A percentile compares a stretch with the other conserved stretches of the same genome.
Evolutionary conservation across 2,113 vertebrate genomes (phyloP).

Genomic region (Anguilla japonica): DNA sequence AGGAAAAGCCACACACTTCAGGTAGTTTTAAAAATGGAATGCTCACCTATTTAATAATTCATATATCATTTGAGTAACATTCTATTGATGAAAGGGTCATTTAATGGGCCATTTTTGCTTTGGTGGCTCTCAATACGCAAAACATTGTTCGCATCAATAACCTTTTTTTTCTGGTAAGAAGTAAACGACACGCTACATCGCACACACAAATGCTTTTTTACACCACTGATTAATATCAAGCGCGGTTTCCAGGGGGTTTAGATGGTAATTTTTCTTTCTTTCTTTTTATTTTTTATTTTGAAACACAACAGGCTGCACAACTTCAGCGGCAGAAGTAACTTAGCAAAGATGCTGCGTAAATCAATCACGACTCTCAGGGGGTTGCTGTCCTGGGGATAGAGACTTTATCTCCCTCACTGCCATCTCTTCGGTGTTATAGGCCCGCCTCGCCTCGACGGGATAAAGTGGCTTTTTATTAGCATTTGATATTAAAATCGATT

Average conservation of each 20-base stretch:
- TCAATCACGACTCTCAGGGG: constrained; percentile 4
- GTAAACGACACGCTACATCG: neutral
- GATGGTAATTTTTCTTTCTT: neutral
- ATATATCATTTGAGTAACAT: neutral
- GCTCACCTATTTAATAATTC: neutral
- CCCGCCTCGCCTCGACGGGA: constrained; percentile 52
- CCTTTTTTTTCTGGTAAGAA: neutral
- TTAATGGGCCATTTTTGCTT: neutral
- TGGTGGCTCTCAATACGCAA: neutral
- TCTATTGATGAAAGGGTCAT: neutral
- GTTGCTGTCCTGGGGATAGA: constrained; percentile 17
- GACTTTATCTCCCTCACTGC: constrained; percentile 58
- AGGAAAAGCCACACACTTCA: no score
- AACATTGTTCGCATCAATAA: neutral
- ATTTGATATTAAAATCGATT: constrained; percentile 68
- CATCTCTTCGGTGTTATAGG: constrained; percentile 55
- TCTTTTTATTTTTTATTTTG: neutral
- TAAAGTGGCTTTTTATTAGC: constrained; percentile 55
- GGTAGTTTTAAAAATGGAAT: neutral
- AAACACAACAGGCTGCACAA: neutral
- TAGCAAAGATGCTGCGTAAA: neutral
- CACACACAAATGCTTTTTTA: neutral
- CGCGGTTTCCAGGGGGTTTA: neutral
- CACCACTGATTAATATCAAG: neutral
- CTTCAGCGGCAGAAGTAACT: neutral